A percentile compares a stretch with the other conserved stretches of the same genome.
These are phyloP conservation scores for Corydoras maculifer DNA, from an alignment of 2,113 vertebrate genomes.

Conservation along the genomic window DNA sequence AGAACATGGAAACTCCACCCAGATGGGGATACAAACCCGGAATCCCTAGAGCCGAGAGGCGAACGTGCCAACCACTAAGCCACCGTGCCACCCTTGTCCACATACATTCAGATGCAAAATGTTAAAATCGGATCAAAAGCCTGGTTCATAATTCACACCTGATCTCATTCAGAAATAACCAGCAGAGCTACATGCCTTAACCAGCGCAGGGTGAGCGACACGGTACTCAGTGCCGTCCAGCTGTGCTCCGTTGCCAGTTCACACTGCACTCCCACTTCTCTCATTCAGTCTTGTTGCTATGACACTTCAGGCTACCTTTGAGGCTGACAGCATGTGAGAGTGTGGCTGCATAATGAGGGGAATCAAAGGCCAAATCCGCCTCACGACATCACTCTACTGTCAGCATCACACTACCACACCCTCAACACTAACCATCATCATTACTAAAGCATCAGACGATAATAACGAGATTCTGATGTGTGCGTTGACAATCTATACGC, in stretches of 20 bases:
- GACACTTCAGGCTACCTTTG: conserved; percentile 53
- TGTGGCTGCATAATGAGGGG: conserved; percentile 32
- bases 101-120: too few relatives aligned
- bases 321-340: conserved; percentile 53
- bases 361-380: conserved; percentile 25
- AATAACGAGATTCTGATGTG: too few relatives aligned
- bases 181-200: conserved; percentile 46
- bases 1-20: too few relatives aligned
- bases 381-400: conserved; percentile 6
- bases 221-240: conserved; percentile 55
- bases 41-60: too few relatives aligned
- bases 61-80: too few relatives aligned
- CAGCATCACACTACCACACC: conserved; percentile 17
- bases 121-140: background rate
- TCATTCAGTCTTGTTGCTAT: conserved; percentile 44
- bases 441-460: background rate
- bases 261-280: conserved; percentile 2
- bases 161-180: conserved; percentile 22
- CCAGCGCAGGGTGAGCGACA: conserved; percentile 47
- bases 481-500: too few relatives aligned
- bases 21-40: too few relatives aligned
- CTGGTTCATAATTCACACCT: background rate
- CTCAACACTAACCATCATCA: background rate
- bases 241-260: conserved; percentile 52
- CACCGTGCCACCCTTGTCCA: too few relatives aligned